phyloP scores from a whole-genome alignment of 2,797 vertebrate genomes.

The Tragopan temminckii region DNA sequence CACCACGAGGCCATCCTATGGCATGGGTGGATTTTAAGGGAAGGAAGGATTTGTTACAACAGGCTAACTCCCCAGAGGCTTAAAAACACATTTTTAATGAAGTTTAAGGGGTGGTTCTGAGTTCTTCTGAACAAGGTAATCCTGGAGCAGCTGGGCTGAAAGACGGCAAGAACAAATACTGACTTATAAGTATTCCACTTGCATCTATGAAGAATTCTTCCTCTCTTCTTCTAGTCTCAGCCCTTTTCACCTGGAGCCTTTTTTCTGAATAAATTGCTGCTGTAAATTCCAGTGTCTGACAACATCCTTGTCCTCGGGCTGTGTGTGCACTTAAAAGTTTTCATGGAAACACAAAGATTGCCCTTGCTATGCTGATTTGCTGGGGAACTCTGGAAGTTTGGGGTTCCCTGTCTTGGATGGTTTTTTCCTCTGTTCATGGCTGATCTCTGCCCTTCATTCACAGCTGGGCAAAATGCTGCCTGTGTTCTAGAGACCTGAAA shows the following conservation, averaged over 20 bases:
- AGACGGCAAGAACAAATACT: constrained; percentile 36
- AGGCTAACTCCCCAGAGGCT: constrained; percentile 30
- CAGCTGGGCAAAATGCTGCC: neutral
- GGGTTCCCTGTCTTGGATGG: neutral
- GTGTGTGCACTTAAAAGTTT: neutral
- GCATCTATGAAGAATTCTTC: neutral
- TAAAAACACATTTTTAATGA: neutral
- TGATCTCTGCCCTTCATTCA: neutral
- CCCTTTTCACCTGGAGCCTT: constrained; percentile 55
- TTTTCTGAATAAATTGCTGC: neutral
- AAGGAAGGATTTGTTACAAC: constrained; percentile 37
- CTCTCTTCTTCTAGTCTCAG: neutral
- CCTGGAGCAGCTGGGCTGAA: constrained; percentile 37
- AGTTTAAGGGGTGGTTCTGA: constrained; percentile 17
- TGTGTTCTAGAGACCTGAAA: neutral
- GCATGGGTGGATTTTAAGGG: constrained; percentile 1
- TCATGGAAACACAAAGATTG: constrained; percentile 26
- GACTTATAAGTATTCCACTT: constrained; percentile 26
- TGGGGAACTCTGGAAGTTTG: neutral
- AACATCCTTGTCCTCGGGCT: constrained; percentile 48
- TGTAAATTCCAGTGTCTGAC: constrained; percentile 56
- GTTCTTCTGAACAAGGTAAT: neutral
- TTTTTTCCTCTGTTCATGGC: neutral
- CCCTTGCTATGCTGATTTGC: neutral
- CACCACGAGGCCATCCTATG: constrained; percentile 5